A percentile compares a stretch with the other conserved stretches of the same genome.
Evolutionary conservation across 2,888 invertebrate species (phyloP).

Genomic region (Calephelis perditalis): DNA sequence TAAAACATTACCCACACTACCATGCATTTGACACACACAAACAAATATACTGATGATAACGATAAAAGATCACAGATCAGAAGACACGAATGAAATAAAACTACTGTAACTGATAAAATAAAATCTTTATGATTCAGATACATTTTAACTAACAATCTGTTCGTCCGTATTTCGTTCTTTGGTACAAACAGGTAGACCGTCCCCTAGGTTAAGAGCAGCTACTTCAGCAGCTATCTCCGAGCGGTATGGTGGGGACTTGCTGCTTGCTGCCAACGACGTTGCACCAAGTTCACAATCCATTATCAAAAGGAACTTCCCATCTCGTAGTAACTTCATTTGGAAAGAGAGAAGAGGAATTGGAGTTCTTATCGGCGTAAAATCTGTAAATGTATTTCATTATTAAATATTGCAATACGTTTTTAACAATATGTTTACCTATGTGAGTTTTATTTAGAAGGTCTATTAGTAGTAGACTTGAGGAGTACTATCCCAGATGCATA

Average conservation of each 20-base stretch:
- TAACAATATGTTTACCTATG: no score
- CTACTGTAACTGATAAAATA: no score
- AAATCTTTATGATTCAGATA: no score
- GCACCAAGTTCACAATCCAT: constrained; percentile 45
- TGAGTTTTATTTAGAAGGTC: no score
- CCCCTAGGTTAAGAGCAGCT: constrained; percentile 36
- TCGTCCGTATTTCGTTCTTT: constrained; percentile 40
- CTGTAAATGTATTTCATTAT: constrained; percentile 33
- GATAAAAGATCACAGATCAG: no score
- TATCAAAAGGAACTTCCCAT: constrained; percentile 48
- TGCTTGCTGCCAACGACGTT: constrained; percentile 29
- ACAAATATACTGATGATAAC: no score
- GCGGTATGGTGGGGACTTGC: constrained; percentile 33
- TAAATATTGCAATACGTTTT: no score
- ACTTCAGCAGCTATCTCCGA: constrained; percentile 40
- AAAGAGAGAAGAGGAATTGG: constrained; percentile 49
- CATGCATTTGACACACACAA: no score
- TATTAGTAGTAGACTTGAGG: no score
- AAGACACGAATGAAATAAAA: no score
- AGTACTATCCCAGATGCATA: no score
- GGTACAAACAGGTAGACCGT: constrained; percentile 43
- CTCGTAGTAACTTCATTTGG: constrained; percentile 45
- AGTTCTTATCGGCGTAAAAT: constrained; percentile 37
- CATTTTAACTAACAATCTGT: constrained; percentile 25
- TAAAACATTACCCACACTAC: no score